A percentile compares a stretch with the other conserved stretches of the same genome.
phyloP scores from a whole-genome alignment of 1,140 invertebrate genomes.

The Sinonovacula constricta region DNA sequence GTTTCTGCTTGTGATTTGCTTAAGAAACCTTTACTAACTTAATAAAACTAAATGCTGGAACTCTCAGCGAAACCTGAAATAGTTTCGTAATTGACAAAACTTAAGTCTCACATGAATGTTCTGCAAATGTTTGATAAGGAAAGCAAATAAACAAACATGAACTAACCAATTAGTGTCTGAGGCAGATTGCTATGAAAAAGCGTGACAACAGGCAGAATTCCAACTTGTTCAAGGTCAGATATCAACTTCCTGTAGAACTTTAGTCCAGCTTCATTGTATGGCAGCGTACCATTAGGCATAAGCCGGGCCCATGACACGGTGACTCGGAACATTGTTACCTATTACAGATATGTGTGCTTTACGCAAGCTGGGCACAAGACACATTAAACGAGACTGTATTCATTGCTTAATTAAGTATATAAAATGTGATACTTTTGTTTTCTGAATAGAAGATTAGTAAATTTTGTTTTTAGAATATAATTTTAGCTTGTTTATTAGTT shows the following conservation, averaged over 20 bases:
- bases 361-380: too few relatives aligned
- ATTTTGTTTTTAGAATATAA: not conserved
- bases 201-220: constrained; percentile 79
- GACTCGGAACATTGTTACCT: constrained; percentile 73
- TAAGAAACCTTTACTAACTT: too few relatives aligned
- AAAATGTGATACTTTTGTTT: not conserved
- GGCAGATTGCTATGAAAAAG: constrained; percentile 80
- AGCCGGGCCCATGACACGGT: constrained; percentile 73
- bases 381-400: not conserved
- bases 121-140: not conserved
- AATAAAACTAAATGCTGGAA: not conserved
- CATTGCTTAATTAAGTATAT: not conserved
- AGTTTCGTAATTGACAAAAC: not conserved
- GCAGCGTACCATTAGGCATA: constrained; percentile 64
- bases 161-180: constrained; percentile 68
- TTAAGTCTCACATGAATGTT: not conserved
- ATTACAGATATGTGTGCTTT: too few relatives aligned
- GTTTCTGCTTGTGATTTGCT: too few relatives aligned
- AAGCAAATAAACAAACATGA: not conserved
- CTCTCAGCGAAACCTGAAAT: not conserved
- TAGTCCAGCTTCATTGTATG: constrained; percentile 61
- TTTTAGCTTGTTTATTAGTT: not conserved
- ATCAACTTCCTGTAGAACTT: constrained; percentile 71
- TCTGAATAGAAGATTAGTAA: not conserved
- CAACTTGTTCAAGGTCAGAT: constrained; percentile 52